Percentiles rank a stretch among this genome's conserved stretches.
These are phyloP conservation scores for Melanostigma gelatinosum DNA, from an alignment of 2,113 vertebrate species.

Conservation along the genomic window DNA sequence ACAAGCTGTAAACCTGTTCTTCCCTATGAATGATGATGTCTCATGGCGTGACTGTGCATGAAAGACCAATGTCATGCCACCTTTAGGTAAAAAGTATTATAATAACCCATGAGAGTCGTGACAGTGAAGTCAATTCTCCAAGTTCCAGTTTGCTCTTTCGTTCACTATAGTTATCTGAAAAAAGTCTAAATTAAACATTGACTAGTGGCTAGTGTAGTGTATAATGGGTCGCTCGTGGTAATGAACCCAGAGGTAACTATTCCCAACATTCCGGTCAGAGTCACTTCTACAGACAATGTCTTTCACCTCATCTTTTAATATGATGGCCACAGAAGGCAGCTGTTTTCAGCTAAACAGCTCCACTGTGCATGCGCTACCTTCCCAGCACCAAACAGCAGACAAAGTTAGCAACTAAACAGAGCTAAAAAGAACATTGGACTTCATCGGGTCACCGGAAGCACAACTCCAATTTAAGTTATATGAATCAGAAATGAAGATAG, in stretches of 20 bases:
- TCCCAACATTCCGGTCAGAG: not conserved
- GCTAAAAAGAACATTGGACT: not conserved
- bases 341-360: not conserved
- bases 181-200: not conserved
- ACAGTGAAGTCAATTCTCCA: not conserved
- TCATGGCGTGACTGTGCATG: constrained; percentile 5
- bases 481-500: not conserved
- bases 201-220: not conserved
- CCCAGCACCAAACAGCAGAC: not conserved
- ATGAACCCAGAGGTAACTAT: not conserved
- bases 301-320: not conserved
- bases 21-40: constrained; percentile 17
- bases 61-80: not conserved
- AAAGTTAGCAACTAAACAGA: not conserved
- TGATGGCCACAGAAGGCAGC: not conserved
- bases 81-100: not conserved
- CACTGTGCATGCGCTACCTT: not conserved
- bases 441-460: not conserved
- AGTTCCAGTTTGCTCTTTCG: not conserved
- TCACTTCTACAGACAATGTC: not conserved
- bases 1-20: constrained; percentile 15
- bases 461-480: not conserved
- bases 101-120: not conserved
- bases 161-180: not conserved
- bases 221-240: not conserved